Percentiles rank a stretch among this genome's conserved stretches.
Conservation (phyloP, 1,140 invertebrate genomes). For the Scaptomyza montana region DNA sequence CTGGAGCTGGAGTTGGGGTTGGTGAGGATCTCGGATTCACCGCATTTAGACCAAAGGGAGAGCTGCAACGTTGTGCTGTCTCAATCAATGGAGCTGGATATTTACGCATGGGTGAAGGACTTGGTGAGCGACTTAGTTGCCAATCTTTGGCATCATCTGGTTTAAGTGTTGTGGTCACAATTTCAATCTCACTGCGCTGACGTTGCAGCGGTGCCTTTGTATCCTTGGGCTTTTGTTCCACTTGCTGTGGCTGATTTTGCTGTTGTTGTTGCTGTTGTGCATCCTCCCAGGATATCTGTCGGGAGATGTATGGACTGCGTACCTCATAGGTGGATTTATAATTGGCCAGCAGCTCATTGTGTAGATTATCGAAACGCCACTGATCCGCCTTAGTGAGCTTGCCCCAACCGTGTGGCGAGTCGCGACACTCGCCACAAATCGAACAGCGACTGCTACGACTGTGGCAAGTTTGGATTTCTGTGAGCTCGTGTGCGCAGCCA, state of each 20-base stretch:
- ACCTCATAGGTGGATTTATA: slow-evolving; percentile 79
- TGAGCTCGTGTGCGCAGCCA: slow-evolving; percentile 17
- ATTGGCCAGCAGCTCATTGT: slow-evolving; percentile 64
- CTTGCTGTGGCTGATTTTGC: neutral
- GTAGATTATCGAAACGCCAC: slow-evolving; percentile 71
- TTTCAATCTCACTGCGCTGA: slow-evolving; percentile 65
- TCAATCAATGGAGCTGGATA: slow-evolving; percentile 76
- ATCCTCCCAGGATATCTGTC: slow-evolving; percentile 78
- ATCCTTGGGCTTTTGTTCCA: neutral
- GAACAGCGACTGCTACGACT: slow-evolving; percentile 45
- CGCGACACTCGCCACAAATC: slow-evolving; percentile 58
- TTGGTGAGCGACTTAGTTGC: slow-evolving; percentile 60
- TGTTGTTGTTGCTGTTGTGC: slow-evolving; percentile 36
- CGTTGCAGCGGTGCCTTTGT: slow-evolving; percentile 29
- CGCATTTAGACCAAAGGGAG: slow-evolving; percentile 71
- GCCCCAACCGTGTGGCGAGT: slow-evolving; percentile 63
- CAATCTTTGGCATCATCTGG: slow-evolving; percentile 29
- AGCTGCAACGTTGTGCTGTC: slow-evolving; percentile 63
- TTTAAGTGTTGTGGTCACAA: slow-evolving; percentile 52
- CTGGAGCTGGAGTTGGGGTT: slow-evolving; percentile 21
- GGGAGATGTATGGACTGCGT: slow-evolving; percentile 71
- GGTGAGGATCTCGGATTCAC: slow-evolving; percentile 25
- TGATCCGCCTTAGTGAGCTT: slow-evolving; percentile 69
- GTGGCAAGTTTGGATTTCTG: neutral
- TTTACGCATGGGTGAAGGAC: slow-evolving; percentile 60